Base-by-base conservation (phyloP, 2,888 invertebrate species). In the Lagria hirta region DNA sequence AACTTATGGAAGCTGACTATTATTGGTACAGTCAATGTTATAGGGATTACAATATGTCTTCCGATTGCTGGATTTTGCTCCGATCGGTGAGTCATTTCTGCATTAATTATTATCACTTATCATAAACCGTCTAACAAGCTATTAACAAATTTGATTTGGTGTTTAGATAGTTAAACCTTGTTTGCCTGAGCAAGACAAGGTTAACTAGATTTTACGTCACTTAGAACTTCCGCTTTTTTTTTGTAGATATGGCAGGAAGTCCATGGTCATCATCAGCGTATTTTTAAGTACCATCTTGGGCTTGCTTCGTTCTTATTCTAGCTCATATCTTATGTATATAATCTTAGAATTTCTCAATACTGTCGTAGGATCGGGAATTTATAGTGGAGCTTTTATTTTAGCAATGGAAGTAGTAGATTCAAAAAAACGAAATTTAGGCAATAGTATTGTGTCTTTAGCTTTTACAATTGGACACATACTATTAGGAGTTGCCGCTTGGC, bases 361-460 rank as follows among this genome's bases (percentile, higher is more conserved):
- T 0, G 68, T 79, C 2, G 67, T 82, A 3, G 80, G 83, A 0
- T 81, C 83, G 11, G 84, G 84, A 0, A 77, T 83, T 11, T 88
- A 79, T 61, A 80, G 82, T 3, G 80, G 83, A 0, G 81, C 82
- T 42, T 86, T 84, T 64, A 81, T 88, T 55, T 70, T 84, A 83
- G 81, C 78, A 13, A 73, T 88, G 58, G 88, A 88, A 64, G 75
- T 86, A 69, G 80, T 86, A 10, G 83, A 84, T 1, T 81, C 82
- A 5, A 76, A 78, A 45, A 77, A 80, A 20, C 75, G 88, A n/a
- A 82, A 84, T 17, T 66, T 85, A 18, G 82, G 81, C 1, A 83
- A 85, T 52, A 73, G 83, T 34, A 72, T 85, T 18, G 76, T 85
- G 5, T 80, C 82, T 21, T 74, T 82, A 5, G 81, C 84, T 32